Percentiles rank a stretch among this genome's conserved stretches.
phyloP scores from a whole-genome alignment of 2,113 vertebrate genomes.

The Brachypteracias leptosomus region DNA sequence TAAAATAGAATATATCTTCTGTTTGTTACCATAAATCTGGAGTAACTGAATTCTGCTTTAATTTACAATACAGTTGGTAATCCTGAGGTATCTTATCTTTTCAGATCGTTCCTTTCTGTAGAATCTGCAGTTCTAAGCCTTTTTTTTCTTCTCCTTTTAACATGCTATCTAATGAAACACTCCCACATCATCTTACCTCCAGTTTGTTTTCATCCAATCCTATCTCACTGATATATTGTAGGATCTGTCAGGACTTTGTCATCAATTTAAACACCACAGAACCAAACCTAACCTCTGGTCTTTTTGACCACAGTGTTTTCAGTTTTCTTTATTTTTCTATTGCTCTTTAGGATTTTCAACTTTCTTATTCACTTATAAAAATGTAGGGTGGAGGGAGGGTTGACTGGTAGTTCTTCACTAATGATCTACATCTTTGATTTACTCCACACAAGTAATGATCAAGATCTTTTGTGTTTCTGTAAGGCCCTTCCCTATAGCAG shows the following conservation, averaged over 20 bases:
- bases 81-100: background rate
- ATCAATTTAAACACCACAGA: background rate
- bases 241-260: background rate
- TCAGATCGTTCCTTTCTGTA: background rate
- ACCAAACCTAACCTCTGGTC: background rate
- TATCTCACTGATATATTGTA: background rate
- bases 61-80: background rate
- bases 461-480: background rate
- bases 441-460: background rate
- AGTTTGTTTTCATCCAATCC: background rate
- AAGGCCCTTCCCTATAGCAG: background rate
- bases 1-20: background rate
- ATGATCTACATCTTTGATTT: background rate
- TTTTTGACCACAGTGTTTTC: background rate
- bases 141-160: background rate
- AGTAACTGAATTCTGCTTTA: background rate
- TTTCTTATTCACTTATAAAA: background rate
- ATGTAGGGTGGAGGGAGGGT: rapidly evolving
- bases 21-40: background rate
- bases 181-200: background rate
- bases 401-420: background rate
- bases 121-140: background rate
- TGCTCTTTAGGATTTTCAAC: background rate
- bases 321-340: background rate
- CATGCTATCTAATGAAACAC: background rate